Evolutionary conservation across 1,140 invertebrate species (phyloP).

Genomic region (Mactra quadrangularis): DNA sequence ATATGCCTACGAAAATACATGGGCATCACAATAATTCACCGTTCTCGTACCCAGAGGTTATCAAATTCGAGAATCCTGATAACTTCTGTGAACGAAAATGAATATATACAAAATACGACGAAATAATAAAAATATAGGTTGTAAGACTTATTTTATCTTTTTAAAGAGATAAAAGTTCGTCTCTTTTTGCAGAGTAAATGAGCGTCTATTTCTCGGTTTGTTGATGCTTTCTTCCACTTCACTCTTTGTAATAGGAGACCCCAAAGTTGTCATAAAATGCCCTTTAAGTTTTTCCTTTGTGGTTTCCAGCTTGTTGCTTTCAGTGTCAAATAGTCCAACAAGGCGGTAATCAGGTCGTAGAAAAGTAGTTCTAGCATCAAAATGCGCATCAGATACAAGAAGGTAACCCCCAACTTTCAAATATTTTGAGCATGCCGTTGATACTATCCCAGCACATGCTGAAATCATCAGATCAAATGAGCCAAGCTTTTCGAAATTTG

Average conservation of each 20-base stretch:
- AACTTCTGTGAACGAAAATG: too few species aligned
- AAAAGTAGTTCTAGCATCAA: constrained; percentile 35
- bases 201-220: constrained; percentile 17
- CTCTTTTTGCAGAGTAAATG: constrained; percentile 40
- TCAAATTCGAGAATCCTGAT: too few species aligned
- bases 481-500: not conserved
- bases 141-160: constrained; percentile 14
- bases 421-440: constrained; percentile 24
- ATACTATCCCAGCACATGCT: constrained; percentile 40
- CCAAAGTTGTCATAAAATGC: constrained; percentile 12
- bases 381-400: constrained; percentile 44
- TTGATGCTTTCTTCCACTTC: constrained; percentile 27
- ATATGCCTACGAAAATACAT: too few species aligned
- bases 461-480: constrained; percentile 52
- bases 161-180: constrained; percentile 38
- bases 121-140: too few species aligned
- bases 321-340: constrained; percentile 8
- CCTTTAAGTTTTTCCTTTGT: not conserved
- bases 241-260: not conserved
- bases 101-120: too few species aligned
- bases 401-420: constrained; percentile 39
- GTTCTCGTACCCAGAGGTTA: too few species aligned
- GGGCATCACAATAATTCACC: too few species aligned
- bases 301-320: not conserved
- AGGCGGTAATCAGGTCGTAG: not conserved